Conservation (phyloP, 1,140 invertebrate species). For the Telenomus remus region DNA sequence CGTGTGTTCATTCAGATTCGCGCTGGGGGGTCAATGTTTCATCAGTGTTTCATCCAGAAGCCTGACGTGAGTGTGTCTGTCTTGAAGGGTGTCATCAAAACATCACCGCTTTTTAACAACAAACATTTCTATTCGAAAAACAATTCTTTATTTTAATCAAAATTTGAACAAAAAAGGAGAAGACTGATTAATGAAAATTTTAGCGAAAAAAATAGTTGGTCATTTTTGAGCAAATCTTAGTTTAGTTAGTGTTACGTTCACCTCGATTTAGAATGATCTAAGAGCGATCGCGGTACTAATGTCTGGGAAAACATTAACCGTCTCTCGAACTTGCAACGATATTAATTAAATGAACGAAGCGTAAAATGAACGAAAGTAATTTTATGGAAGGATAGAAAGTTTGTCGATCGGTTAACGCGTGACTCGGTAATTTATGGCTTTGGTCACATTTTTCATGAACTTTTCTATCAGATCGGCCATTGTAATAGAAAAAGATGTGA, state of each 20-base stretch:
- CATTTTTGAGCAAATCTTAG: too few species aligned
- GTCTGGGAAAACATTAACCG: constrained; percentile 8
- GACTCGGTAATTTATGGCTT: constrained; percentile 27
- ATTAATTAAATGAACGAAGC: constrained; percentile 19
- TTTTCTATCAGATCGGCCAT: constrained; percentile 29
- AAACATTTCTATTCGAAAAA: too few species aligned
- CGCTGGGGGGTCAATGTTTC: constrained; percentile 43
- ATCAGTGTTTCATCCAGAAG: constrained; percentile 42
- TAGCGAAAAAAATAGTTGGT: too few species aligned
- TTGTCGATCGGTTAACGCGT: constrained; percentile 24
- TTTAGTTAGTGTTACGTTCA: too few species aligned
- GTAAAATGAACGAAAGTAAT: constrained; percentile 30
- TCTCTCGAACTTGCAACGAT: constrained; percentile 2
- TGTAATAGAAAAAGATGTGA: constrained; percentile 25
- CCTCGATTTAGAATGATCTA: too few species aligned
- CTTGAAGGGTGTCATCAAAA: constrained; percentile 14
- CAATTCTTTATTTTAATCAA: too few species aligned
- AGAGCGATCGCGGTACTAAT: not conserved
- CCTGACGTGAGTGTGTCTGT: constrained; percentile 16
- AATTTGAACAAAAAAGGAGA: too few species aligned
- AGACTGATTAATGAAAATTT: too few species aligned
- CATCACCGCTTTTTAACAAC: too few species aligned
- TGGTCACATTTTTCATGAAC: constrained; percentile 27
- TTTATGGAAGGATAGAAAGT: constrained; percentile 27
- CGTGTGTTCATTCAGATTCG: constrained; percentile 50